Evolutionary conservation across 2,888 invertebrate species (phyloP), one percentile per base, ranked within the genome.

Genomic region (Pammene aurita): DNA sequence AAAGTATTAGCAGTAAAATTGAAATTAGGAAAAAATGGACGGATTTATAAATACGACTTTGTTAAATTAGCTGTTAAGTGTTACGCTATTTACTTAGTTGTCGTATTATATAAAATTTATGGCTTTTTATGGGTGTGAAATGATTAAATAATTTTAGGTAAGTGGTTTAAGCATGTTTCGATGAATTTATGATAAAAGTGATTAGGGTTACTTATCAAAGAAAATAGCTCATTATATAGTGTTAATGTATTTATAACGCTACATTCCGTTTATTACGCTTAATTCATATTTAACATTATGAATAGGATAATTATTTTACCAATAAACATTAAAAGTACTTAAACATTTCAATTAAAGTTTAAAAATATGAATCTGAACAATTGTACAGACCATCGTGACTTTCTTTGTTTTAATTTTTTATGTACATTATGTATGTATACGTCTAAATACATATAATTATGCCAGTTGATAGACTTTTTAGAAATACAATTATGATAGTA

Each of bases 11-110:
- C 6, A 1, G n/a, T 58, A 26, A n/a, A 26, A 44, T 34, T 14
- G 9, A 42, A 26, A 42, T 18, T 57, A 11, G 5, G 13, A 42
- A 42, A 42, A 0, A 4, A n/a, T 1, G n/a, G 10, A 26, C 26
- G 26, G 18, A 38, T 56, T 41, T 7, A 5, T 0, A 38, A 55
- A 55, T 14, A 35, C 10, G 35, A 13, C 7, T 50, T 16, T 18
- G 13, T 41, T 41, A n/a, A 41, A 10, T 13, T 9, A 13, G 13
- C n/a, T 5, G 14, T 42, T 26, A 44, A 16, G n/a, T 0, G 18
- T 73, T n/a, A n/a, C n/a, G n/a, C n/a, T n/a, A n/a, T n/a, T 72
- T 73, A 74, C 71, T 60, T 41, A 66, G 54, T 70, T 52, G 58
- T 70, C 35, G 11, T 38, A 55, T 68, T 66, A 50, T 11, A 66